A percentile compares a stretch with the other conserved stretches of the same genome.
These are phyloP conservation scores for Ormyrus nitidulus DNA, from an alignment of 2,888 invertebrate species.

Conservation along the genomic window DNA sequence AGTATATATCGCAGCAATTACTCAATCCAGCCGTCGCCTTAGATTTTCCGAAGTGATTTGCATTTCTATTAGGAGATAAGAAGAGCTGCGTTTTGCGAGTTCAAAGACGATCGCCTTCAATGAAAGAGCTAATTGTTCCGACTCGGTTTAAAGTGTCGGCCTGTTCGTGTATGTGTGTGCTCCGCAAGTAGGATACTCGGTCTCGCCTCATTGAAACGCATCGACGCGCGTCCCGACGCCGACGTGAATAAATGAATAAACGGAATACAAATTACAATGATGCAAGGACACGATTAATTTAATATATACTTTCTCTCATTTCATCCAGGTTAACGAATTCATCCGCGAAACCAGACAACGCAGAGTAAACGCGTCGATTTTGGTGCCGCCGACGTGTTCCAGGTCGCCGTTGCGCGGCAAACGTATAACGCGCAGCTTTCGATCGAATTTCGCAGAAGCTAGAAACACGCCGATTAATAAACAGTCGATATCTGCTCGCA, in stretches of 20 bases:
- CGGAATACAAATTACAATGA: constrained; percentile 33
- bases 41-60: too few species aligned
- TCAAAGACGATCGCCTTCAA: constrained; percentile 8
- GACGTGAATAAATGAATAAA: constrained; percentile 61
- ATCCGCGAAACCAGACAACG: not conserved
- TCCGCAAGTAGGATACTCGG: constrained; percentile 38
- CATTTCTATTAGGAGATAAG: too few species aligned
- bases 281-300: constrained; percentile 26
- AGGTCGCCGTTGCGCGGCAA: too few species aligned
- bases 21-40: too few species aligned
- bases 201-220: constrained; percentile 59
- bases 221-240: constrained; percentile 54
- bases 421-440: too few species aligned
- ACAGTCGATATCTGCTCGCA: too few species aligned
- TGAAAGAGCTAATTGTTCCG: constrained; percentile 35
- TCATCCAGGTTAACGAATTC: constrained; percentile 22
- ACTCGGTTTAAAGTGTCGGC: constrained; percentile 5
- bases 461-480: not conserved
- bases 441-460: not conserved
- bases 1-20: too few species aligned
- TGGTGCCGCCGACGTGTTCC: too few species aligned
- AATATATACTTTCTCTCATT: constrained; percentile 24
- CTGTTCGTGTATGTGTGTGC: not conserved
- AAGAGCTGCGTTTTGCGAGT: too few species aligned
- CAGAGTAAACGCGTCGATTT: too few species aligned